Percentiles rank a stretch among this genome's conserved stretches.
phyloP scores from a whole-genome alignment of 1,140 invertebrate genomes.

The Schlechtendalia chinensis region DNA sequence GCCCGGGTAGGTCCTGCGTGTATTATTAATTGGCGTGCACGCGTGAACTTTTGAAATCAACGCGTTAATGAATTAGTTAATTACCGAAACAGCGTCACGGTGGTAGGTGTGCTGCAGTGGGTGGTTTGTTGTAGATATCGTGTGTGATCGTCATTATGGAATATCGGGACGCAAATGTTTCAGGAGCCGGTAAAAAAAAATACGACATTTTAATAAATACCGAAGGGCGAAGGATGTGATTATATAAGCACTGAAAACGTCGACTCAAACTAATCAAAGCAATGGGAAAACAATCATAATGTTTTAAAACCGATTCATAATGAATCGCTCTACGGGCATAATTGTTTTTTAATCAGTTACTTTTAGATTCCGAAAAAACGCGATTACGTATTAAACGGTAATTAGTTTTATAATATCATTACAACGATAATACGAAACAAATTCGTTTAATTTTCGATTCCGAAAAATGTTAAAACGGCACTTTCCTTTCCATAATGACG shows the following conservation, averaged over 20 bases:
- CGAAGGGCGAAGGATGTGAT: neutral
- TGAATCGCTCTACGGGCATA: neutral
- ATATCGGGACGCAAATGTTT: no score
- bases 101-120: no score
- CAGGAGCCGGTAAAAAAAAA: neutral
- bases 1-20: neutral
- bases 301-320: neutral
- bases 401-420: neutral
- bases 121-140: neutral
- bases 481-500: neutral
- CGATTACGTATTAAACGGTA: neutral
- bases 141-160: neutral
- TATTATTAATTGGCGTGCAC: neutral
- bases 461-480: neutral
- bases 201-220: neutral
- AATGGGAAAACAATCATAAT: neutral
- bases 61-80: slow-evolving; percentile 13
- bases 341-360: neutral
- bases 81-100: neutral
- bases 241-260: neutral
- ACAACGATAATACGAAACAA: neutral
- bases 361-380: neutral
- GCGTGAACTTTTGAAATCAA: slow-evolving; percentile 9
- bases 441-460: neutral
- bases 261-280: neutral